Conservation (phyloP, 2,113 vertebrate genomes). For the Dicentrarchus labrax region DNA sequence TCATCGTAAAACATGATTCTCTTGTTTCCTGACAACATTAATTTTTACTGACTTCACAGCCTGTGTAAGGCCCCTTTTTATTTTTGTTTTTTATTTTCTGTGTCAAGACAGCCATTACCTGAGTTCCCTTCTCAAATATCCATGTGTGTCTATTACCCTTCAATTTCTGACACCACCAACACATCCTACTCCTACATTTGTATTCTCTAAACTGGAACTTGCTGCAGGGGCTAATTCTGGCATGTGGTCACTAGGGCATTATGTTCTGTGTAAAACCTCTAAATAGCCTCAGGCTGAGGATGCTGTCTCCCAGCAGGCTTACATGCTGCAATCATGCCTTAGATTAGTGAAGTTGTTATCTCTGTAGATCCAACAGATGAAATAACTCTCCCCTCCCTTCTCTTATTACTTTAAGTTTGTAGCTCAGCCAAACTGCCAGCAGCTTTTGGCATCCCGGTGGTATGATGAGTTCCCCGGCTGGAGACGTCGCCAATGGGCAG, state of each 20-base stretch:
- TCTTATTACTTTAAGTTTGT: slow-evolving; percentile 88
- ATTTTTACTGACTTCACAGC: not conserved
- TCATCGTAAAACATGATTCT: not conserved
- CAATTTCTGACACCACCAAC: slow-evolving; percentile 23
- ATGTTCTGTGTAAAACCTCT: slow-evolving; percentile 10
- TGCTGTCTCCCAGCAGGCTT: not conserved
- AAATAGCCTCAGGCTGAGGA: slow-evolving; percentile 14
- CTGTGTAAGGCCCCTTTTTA: not conserved
- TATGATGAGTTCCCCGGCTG: slow-evolving; percentile 98
- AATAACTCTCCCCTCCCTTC: not conserved
- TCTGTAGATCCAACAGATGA: slow-evolving; percentile 7
- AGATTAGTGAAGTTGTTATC: not conserved
- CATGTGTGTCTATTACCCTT: not conserved
- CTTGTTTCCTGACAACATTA: not conserved
- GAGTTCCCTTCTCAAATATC: slow-evolving; percentile 11
- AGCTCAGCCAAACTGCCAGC: slow-evolving; percentile 99
- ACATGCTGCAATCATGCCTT: not conserved
- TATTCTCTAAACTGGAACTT: slow-evolving; percentile 16
- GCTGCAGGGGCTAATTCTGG: slow-evolving; percentile 37
- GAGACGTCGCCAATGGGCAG: slow-evolving; percentile 96
- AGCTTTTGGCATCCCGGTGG: slow-evolving; percentile 97
- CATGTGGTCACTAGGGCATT: not conserved
- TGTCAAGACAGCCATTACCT: slow-evolving; percentile 6
- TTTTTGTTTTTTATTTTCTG: not conserved
- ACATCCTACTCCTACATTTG: slow-evolving; percentile 17